Percentiles rank a stretch among this genome's conserved stretches.
Evolutionary conservation across 2,888 invertebrate genomes (phyloP).

Genomic region (Torymus aiolomorphi): DNA sequence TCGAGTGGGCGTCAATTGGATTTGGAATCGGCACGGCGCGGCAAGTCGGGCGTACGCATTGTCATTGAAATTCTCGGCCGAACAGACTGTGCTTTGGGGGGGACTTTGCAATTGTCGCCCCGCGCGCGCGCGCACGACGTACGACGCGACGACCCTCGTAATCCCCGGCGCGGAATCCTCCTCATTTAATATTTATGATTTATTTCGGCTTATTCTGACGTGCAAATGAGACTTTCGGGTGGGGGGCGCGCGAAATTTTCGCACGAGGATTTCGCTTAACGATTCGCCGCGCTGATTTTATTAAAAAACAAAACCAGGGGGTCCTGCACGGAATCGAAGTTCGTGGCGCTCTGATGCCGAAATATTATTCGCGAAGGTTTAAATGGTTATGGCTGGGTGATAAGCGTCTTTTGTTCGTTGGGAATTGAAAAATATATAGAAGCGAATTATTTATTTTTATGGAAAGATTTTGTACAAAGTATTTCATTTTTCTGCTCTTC

Average conservation of each 20-base stretch:
- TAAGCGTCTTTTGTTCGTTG: too few relatives aligned
- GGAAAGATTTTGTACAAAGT: too few relatives aligned
- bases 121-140: constrained; percentile 52
- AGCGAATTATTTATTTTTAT: too few relatives aligned
- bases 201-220: constrained; percentile 75
- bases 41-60: constrained; percentile 63
- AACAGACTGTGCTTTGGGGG: constrained; percentile 56
- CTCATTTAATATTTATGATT: constrained; percentile 76
- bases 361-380: too few relatives aligned
- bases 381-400: too few relatives aligned
- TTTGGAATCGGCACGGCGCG: constrained; percentile 50
- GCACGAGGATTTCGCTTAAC: constrained; percentile 60
- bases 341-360: too few relatives aligned
- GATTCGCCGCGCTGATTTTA: constrained; percentile 19
- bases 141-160: constrained; percentile 66
- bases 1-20: constrained; percentile 49
- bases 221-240: constrained; percentile 68
- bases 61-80: constrained; percentile 70
- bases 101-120: constrained; percentile 71
- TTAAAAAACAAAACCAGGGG: constrained; percentile 17
- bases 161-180: constrained; percentile 67
- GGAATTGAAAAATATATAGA: too few relatives aligned
- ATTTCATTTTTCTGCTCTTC: too few relatives aligned
- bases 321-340: too few relatives aligned
- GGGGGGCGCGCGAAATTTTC: constrained; percentile 34